Base-by-base conservation (phyloP, 2,797 vertebrate genomes). In the Scleropages formosus region DNA sequence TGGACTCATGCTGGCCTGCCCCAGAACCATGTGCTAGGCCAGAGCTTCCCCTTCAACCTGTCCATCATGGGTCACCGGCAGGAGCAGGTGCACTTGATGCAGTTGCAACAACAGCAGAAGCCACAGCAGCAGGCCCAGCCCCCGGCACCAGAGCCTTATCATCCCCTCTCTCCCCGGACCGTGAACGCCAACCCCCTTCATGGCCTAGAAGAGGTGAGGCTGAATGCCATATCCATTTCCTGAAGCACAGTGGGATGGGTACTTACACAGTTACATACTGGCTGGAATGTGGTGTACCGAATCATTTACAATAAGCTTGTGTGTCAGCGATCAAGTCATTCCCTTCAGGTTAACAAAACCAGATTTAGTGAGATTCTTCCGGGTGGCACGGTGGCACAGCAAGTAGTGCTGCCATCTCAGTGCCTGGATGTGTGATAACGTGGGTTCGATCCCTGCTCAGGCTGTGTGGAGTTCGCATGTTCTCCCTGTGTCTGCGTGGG, bases 151-250 rank as follows among this genome's bases (percentile, higher is more conserved):
- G 96, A 97, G 88, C 88, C 95, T 83, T 96, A 95, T 91, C 94
- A 95, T 78, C 92, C 96, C 18, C 83, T 95, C 78, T 92, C 95
- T 77, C 93, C 95, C 75, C 93, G 94, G 87, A 89, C 95, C 85
- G 93, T 96, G 79, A 94, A 95, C 88, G 91, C 94, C 88, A 93
- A 94, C 87, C 94, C 95, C 87, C 94, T 97, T 86, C 96, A 98
- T 90, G 97, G 89, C 86, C 90, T 98, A 95, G 97, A 98, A 90
- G 96, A 99, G 97, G 97, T 98, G 87, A 86, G 74, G 0, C 46
- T 20, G 11, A 3, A 46, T 51, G 22, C 26, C 65, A 8, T 65
- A 15, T 26, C 16, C 63, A 10, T 15, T 39, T 39, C 53, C 53
- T 18, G 53, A 12, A 53, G 18, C 11, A 56, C 53, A 12, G 53